These are phyloP conservation scores for Taenioides sp. DNA, from an alignment of 2,797 vertebrate species.

Conservation along the genomic window DNA sequence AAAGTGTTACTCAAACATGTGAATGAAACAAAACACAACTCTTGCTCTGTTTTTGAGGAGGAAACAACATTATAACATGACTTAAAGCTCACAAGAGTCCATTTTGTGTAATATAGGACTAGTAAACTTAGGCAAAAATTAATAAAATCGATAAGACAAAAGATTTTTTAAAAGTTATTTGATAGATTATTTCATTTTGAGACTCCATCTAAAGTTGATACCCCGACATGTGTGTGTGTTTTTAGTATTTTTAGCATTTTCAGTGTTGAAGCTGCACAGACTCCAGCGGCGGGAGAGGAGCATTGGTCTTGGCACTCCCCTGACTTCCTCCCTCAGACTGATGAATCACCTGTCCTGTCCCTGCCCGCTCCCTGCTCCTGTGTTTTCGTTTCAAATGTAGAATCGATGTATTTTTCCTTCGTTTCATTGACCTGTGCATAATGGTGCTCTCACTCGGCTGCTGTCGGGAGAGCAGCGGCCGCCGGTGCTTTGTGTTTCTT, in stretches of 20 bases:
- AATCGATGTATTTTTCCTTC: conserved; percentile 93
- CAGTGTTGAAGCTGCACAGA: conserved; percentile 39
- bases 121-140: no score
- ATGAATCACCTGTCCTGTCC: conserved; percentile 72
- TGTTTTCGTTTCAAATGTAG: conserved; percentile 83
- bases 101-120: no score
- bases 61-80: no score
- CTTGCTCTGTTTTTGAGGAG: no score
- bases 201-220: no score
- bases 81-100: no score
- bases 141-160: no score
- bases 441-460: conserved; percentile 84
- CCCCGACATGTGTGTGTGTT: no score
- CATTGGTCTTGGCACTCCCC: conserved; percentile 61
- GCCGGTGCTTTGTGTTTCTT: conserved; percentile 96
- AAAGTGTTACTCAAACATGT: no score
- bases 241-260: no score
- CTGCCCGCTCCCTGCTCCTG: conserved; percentile 70
- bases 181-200: background rate
- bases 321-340: conserved; percentile 74
- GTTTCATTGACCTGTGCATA: conserved; percentile 90
- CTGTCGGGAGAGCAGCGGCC: conserved; percentile 76
- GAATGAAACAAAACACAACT: no score
- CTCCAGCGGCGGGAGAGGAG: conserved; percentile 66
- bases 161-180: no score